Evolutionary conservation across 2,797 vertebrate species (phyloP).

Genomic region (Acanthurus lineatus): DNA sequence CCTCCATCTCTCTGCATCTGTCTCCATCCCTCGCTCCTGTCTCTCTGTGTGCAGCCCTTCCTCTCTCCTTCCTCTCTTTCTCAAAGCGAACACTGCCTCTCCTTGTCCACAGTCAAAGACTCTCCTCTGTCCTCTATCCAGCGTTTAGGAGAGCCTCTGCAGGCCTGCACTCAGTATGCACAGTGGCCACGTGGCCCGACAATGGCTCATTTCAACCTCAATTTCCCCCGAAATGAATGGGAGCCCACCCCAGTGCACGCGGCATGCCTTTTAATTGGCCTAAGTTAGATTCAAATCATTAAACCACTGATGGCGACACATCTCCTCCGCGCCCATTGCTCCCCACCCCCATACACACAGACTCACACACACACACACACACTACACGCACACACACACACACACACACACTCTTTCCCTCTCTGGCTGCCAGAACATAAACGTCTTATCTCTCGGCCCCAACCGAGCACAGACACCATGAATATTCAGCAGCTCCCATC

Average conservation of each 20-base stretch:
- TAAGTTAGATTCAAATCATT: constrained; percentile 87
- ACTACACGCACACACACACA: constrained; percentile 18
- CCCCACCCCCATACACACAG: constrained; percentile 21
- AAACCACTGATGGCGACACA: constrained; percentile 85
- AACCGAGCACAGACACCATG: constrained; percentile 77
- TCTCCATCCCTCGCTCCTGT: constrained; percentile 61
- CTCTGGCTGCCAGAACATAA: constrained; percentile 74
- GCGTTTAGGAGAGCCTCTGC: constrained; percentile 77
- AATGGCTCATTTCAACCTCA: constrained; percentile 88
- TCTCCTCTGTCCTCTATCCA: constrained; percentile 75
- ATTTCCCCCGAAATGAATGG: constrained; percentile 87
- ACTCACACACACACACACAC: constrained; percentile 23
- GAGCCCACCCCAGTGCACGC: constrained; percentile 78
- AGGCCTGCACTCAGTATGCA: constrained; percentile 79
- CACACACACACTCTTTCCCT: constrained; percentile 41
- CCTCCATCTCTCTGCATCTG: constrained; percentile 67
- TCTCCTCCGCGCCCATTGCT: constrained; percentile 67
- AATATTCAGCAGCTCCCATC: constrained; percentile 83
- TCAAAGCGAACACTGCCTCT: constrained; percentile 78
- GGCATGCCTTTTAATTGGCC: constrained; percentile 85
- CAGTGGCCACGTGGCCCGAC: constrained; percentile 81
- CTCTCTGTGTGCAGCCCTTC: constrained; percentile 57
- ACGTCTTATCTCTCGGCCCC: constrained; percentile 76
- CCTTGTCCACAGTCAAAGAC: constrained; percentile 78
- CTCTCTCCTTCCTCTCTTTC: constrained; percentile 76